Conservation (phyloP, 2,113 vertebrate genomes). For the Paedocypris sp. region DNA sequence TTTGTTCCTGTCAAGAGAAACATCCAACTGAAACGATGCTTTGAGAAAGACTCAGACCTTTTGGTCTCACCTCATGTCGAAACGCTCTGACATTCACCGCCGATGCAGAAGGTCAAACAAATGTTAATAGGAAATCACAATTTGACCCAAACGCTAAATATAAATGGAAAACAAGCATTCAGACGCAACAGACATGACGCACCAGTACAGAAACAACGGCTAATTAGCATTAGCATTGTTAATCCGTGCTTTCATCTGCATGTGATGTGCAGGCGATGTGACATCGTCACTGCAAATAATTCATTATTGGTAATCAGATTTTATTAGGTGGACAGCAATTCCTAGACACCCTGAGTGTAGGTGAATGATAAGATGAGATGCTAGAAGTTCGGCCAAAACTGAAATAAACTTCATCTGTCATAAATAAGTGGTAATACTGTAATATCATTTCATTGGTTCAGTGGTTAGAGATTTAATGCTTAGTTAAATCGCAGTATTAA, state of each 20-base stretch:
- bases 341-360: conserved; percentile 21
- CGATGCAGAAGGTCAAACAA: conserved; percentile 42
- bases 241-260: conserved; percentile 51
- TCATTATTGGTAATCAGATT: conserved; percentile 54
- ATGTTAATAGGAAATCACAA: conserved; percentile 43
- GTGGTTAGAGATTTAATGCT: too few relatives aligned
- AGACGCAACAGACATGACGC: conserved; percentile 34
- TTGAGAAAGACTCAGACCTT: not conserved
- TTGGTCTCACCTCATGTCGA: conserved; percentile 16
- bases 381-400: conserved; percentile 10
- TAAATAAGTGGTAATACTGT: not conserved
- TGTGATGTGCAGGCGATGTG: conserved; percentile 43
- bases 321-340: conserved; percentile 27
- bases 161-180: conserved; percentile 17
- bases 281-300: conserved; percentile 44
- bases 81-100: conserved; percentile 21
- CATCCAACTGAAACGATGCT: not conserved
- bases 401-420: conserved; percentile 23
- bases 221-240: conserved; percentile 53
- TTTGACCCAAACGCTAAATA: conserved; percentile 8
- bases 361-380: conserved; percentile 5
- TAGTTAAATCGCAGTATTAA: too few relatives aligned
- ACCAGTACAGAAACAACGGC: conserved; percentile 44
- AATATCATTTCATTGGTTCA: not conserved
- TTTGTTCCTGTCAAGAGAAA: not conserved